Evolutionary conservation across 2,888 invertebrate genomes (phyloP), one percentile per base, ranked within the genome.

Genomic region (Andrena chrysosceles): DNA sequence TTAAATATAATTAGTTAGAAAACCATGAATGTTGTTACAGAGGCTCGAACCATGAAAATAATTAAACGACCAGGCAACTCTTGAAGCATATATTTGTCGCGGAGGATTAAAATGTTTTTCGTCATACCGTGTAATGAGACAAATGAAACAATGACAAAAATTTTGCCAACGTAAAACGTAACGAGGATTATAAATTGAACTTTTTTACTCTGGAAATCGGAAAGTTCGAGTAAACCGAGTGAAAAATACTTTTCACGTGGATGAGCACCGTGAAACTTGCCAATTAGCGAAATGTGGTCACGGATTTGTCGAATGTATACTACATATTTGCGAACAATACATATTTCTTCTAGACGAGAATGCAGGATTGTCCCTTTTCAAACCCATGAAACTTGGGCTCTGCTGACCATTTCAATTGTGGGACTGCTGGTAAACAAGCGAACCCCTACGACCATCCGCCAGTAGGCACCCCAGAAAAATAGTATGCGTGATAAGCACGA

Each of bases 311-410:
- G 20, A 23, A 63, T 26, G 31, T 16, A 10, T 13, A 16, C 2
- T 10, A 26, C 10, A 20, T 52, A 31, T 73, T 76, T 60, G 76
- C 59, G 60, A 35, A 75, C 71, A 52, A 85, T 77, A 81, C 31
- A 31, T 31, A 31, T 75, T 79, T 85, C 77, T 80, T 71, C 63
- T 56, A 70, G 49, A 26, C 60, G 35, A 26, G 26, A 33, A 29
- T 29, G 26, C 33, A 54, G 13, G 68, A 48, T 56, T 35, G 33
- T 8, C 8, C 33, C 33, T 33, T 33, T 33, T 33, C 33, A 33
- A 33, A 33, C 33, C 33, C 33, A 33, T 33, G 1, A 33, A 7
- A 33, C 1, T 7, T 33, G 2, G 7, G 33, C 33, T 4, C 4
- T 7, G 7, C 33, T 8, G 7, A 4, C 1, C 33, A 7, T 33